A percentile compares a stretch with the other conserved stretches of the same genome.
phyloP scores from a whole-genome alignment of 2,797 vertebrate species.

The Varecia variegata region DNA sequence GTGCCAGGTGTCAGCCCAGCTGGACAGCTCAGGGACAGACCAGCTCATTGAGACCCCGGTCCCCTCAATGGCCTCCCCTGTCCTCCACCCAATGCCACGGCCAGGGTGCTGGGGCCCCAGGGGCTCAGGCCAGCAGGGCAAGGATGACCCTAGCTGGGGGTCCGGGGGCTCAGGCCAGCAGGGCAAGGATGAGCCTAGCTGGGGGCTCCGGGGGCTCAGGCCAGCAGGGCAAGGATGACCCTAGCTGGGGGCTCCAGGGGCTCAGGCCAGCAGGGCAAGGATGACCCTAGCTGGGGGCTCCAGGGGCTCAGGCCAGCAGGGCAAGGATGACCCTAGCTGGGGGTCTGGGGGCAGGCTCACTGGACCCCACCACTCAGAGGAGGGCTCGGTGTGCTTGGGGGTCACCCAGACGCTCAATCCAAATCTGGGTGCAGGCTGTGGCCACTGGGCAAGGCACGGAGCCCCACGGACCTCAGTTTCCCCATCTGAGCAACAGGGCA shows the following conservation, averaged over 20 bases:
- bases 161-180: accelerated
- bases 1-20: slow-evolving; percentile 65
- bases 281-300: not conserved
- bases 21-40: not conserved
- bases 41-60: slow-evolving; percentile 21
- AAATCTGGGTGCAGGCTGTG: accelerated
- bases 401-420: too few species aligned
- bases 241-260: accelerated
- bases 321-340: not conserved
- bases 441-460: not conserved
- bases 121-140: accelerated
- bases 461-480: accelerated
- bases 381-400: accelerated
- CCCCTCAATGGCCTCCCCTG: slow-evolving; percentile 58
- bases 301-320: accelerated
- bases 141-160: not conserved
- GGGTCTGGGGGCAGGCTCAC: not conserved
- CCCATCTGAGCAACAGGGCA: not conserved
- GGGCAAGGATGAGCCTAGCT: accelerated
- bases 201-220: accelerated
- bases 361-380: not conserved
- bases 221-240: not conserved
- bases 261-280: not conserved
- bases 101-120: accelerated
- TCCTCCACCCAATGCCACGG: not conserved